phyloP scores from a whole-genome alignment of 2,797 vertebrate genomes.

The Cichlasoma orientale region DNA sequence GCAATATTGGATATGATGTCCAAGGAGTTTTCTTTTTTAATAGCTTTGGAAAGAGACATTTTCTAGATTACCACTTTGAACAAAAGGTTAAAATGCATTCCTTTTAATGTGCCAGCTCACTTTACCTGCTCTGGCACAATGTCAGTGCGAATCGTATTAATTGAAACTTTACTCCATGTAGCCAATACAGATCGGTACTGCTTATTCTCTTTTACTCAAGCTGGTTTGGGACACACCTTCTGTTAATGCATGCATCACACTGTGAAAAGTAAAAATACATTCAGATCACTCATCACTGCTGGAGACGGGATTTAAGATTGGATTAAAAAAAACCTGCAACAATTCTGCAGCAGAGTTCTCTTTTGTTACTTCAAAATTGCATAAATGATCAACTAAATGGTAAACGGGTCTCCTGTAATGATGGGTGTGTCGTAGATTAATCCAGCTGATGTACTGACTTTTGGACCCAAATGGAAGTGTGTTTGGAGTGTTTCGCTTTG shows the following conservation, averaged over 20 bases:
- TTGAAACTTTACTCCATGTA: background rate
- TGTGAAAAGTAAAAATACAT: slow-evolving; percentile 22
- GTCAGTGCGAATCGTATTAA: background rate
- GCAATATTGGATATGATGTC: background rate
- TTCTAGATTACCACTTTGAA: background rate
- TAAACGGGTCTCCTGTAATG: slow-evolving; percentile 49
- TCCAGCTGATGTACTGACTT: slow-evolving; percentile 27
- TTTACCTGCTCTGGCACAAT: background rate
- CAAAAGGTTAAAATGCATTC: slow-evolving; percentile 14
- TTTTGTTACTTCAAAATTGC: slow-evolving; percentile 13
- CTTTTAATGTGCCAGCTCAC: background rate
- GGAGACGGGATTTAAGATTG: slow-evolving; percentile 30
- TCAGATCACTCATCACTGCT: slow-evolving; percentile 47
- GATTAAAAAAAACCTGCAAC: background rate
- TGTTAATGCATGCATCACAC: slow-evolving; percentile 40
- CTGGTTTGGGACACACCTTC: slow-evolving; percentile 49
- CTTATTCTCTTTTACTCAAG: slow-evolving; percentile 7
- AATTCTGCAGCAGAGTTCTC: background rate
- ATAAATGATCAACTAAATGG: slow-evolving; percentile 15
- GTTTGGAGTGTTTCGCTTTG: slow-evolving; percentile 46
- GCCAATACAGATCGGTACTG: background rate
- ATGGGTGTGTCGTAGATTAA: slow-evolving; percentile 22
- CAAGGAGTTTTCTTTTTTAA: background rate
- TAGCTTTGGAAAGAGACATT: background rate
- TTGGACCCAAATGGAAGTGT: slow-evolving; percentile 12